Base-by-base conservation (phyloP, 2,113 vertebrate genomes). In the Neoarius graeffei region DNA sequence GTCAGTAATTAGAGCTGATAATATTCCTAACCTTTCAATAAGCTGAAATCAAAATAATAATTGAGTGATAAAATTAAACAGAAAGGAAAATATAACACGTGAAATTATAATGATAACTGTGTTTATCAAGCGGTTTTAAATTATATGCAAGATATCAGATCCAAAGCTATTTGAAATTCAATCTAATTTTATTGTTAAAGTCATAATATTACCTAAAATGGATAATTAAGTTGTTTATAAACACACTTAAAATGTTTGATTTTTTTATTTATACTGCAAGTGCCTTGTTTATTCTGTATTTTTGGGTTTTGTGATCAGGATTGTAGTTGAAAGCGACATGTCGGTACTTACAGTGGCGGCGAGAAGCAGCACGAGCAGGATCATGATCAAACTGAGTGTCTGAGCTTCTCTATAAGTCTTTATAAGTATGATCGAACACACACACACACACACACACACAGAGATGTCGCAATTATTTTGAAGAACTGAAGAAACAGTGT, bases 291-390 rank as follows among this genome's bases (percentile, higher is more conserved):
- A 35, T 74, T 74, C 35, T 23, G 17, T 48, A 52, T 74, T 4
- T 48, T 23, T 74, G 17, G 27, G 30, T 30, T 71, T 74, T 48
- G 23, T 74, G 19, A 74, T 74, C 42, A 74, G 30, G 30, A 77
- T 14, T 77, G n/a, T 23, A 23, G 3, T 81, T 10, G 14, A 71
- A 25, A 76, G 9, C 20, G 60, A 67, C 23, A 56, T 10, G 3
- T 15, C 0, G 8, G 50, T 54, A 93, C 95, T 94, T 89, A 95
- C 95, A 4, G 85, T 50, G 56, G 64, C 27, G 1, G 88, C 50
- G 52, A 94, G 50, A 74, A 94, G 81, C 69, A 95, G 62, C 5
- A 94, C 76, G 1, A 91, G 74, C 27, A 89, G 77, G 35, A 93
- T 57, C 93, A 93, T 93, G 74, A 84, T 92, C n/a, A 27, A 30